These are phyloP conservation scores for Anadara kagoshimensis DNA, from an alignment of 1,140 invertebrate species.

Conservation along the genomic window DNA sequence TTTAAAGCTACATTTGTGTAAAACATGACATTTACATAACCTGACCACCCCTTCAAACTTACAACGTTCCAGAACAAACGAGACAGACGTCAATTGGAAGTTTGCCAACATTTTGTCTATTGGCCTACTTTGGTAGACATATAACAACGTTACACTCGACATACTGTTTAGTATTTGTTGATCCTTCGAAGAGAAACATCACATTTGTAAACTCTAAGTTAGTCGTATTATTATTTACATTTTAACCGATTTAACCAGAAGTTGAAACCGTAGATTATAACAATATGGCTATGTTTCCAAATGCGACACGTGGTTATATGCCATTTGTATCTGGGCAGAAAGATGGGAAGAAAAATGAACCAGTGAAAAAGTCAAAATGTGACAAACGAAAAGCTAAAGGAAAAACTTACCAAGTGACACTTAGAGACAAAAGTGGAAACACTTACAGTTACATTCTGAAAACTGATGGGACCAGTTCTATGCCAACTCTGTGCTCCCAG, in stretches of 20 bases:
- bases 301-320: conserved; percentile 69
- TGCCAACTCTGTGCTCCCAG: conserved; percentile 63
- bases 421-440: conserved; percentile 62
- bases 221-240: not conserved
- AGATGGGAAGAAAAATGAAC: conserved; percentile 39
- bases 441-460: conserved; percentile 68
- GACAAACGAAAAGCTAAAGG: conserved; percentile 44
- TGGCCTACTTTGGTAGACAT: conserved; percentile 29
- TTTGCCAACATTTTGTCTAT: conserved; percentile 57
- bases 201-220: not conserved
- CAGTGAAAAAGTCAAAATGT: conserved; percentile 51
- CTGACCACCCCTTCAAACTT: conserved; percentile 13
- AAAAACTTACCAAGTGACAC: conserved; percentile 67
- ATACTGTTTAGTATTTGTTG: conserved; percentile 20
- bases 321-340: conserved; percentile 59
- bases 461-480: conserved; percentile 62
- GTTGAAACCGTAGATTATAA: not conserved
- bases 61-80: conserved; percentile 42
- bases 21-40: conserved; percentile 23
- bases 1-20: too few relatives aligned
- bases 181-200: conserved; percentile 18
- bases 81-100: conserved; percentile 61
- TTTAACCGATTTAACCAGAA: not conserved
- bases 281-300: conserved; percentile 69
- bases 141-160: too few relatives aligned